A percentile compares a stretch with the other conserved stretches of the same genome.
phyloP scores from a whole-genome alignment of 2,113 vertebrate species.

The Chamaetylas fuelleborni region DNA sequence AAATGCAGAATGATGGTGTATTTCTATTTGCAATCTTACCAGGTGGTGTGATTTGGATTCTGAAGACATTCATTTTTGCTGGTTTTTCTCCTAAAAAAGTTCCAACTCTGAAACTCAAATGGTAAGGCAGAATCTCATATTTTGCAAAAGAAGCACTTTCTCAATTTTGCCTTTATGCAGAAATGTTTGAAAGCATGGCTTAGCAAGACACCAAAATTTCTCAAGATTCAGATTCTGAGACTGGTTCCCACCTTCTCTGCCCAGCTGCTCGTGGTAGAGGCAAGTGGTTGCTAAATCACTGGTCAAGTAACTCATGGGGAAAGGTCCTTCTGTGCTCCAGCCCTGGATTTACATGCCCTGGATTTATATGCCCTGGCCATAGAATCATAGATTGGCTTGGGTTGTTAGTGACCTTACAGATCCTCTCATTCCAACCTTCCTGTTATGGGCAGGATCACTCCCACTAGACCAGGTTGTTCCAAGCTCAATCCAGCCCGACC shows the following conservation, averaged over 20 bases:
- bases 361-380: rapidly evolving
- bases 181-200: neutral
- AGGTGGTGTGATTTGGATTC: neutral
- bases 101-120: neutral
- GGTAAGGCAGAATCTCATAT: neutral
- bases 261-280: neutral
- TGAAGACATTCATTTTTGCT: neutral
- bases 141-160: neutral
- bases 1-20: neutral
- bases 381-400: neutral
- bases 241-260: neutral
- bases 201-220: neutral
- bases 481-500: neutral
- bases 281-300: neutral
- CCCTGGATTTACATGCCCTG: neutral
- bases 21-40: neutral
- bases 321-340: neutral
- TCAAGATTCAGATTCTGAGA: neutral
- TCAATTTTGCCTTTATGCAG: neutral
- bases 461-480: neutral
- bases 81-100: neutral
- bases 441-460: neutral
- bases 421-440: rapidly evolving
- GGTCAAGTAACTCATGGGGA: neutral
- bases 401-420: neutral